Base-by-base conservation (phyloP, 2,888 invertebrate genomes). In the Bombylius major region DNA sequence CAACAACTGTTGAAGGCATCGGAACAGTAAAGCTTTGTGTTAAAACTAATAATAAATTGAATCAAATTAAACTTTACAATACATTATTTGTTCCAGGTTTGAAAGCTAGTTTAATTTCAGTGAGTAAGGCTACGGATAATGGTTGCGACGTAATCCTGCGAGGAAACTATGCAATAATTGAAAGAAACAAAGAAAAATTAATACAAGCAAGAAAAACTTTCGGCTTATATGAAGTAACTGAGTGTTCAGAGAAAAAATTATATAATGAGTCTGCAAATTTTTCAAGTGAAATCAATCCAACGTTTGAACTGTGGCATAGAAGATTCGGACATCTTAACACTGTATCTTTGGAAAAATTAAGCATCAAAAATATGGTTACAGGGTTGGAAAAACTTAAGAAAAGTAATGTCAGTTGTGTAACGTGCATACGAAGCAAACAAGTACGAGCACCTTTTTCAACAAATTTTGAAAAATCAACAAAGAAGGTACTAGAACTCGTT, bases 401-500 rank as follows among this genome's bases (percentile, higher is more conserved):
- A 23, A n/a, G 39, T 13, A 51, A 50, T 31, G 33, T 51, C n/a
- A 42, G 58, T 39, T 50, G 56, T 14, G 42, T 51, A 33, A 31
- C 48, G 11, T 60, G 56, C 13, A 54, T 55, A 12, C 54, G 32
- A 49, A 53, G 58, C 13, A 58, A 58, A 36, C 54, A 54, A 49
- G 42, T 46, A 8, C 54, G 56, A 42, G 32, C 48, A 32, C 52
- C 53, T 14, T 54, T 54, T 32, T 54, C 36, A 5, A 51, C 14
- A 44, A 54, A 54, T 39, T 48, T 36, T 32, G 44, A 48, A 46
- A 56, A 57, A 31, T 53, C 51, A 31, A 54, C 55, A 23, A 53
- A 36, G 4, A 36, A 33, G 13, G 42, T 57, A 13, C 47, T 59
- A 42, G 59, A 62, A 34, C 46, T 60, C 7, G 48, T 62, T 11